These are phyloP conservation scores for Acanthisitta chloris DNA, from an alignment of 2,113 vertebrate species.

Conservation along the genomic window DNA sequence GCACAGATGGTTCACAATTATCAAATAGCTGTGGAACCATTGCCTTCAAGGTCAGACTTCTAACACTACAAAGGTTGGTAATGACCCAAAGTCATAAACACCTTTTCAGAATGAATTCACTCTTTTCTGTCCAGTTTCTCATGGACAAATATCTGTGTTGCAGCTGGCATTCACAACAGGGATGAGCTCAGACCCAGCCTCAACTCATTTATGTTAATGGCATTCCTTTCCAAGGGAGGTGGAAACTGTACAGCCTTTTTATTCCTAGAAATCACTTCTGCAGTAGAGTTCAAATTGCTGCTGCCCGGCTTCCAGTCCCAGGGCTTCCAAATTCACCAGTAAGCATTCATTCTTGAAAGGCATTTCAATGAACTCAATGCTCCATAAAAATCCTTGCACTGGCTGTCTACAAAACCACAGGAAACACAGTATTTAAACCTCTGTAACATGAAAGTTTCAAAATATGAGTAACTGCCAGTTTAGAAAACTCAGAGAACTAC, in stretches of 20 bases:
- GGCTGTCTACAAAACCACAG: not conserved
- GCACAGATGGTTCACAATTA: not conserved
- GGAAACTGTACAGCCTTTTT: not conserved
- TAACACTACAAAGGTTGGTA: not conserved
- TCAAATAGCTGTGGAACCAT: not conserved
- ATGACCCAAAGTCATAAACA: not conserved
- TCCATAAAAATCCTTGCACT: not conserved
- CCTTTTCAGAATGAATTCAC: not conserved
- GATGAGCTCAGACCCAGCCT: not conserved
- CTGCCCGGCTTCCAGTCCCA: not conserved
- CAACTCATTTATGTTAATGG: not conserved
- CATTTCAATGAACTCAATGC: not conserved
- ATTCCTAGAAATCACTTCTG: slow-evolving; percentile 1
- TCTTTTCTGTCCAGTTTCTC: not conserved
- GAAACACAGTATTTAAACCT: not conserved
- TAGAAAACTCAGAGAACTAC: not conserved
- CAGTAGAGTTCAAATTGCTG: not conserved
- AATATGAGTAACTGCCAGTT: not conserved
- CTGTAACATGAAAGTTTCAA: not conserved
- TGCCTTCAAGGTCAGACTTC: not conserved
- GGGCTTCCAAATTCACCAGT: not conserved
- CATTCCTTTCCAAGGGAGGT: not conserved
- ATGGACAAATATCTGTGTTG: not conserved
- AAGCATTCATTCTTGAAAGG: not conserved
- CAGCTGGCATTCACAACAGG: not conserved